These are phyloP conservation scores for Diachasma alloeum DNA, from an alignment of 1,140 invertebrate species.

Conservation along the genomic window DNA sequence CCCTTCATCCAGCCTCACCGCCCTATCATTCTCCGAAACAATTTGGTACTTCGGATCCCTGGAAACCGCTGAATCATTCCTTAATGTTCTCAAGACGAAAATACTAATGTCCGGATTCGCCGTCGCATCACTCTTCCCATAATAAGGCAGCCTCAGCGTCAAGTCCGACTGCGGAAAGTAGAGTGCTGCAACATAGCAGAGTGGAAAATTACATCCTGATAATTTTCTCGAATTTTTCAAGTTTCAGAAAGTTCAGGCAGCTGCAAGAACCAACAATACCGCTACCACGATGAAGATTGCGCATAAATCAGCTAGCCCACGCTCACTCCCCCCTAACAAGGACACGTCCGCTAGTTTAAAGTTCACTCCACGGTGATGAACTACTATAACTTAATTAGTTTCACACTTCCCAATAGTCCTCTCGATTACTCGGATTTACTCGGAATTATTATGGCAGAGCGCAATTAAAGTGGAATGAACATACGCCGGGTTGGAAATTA, in stretches of 20 bases:
- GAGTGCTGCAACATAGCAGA: conserved; percentile 42
- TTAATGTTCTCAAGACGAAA: conserved; percentile 48
- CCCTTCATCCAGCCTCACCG: conserved; percentile 25
- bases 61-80: conserved; percentile 44
- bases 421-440: too few species aligned
- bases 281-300: not conserved
- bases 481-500: too few species aligned
- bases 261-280: not conserved
- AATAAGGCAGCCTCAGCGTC: conserved; percentile 48
- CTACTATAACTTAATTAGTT: not conserved
- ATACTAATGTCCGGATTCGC: conserved; percentile 40
- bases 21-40: conserved; percentile 32
- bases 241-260: not conserved
- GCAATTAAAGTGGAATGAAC: too few species aligned
- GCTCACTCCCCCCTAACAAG: not conserved
- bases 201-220: not conserved
- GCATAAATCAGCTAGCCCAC: not conserved
- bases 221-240: not conserved
- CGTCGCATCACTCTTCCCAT: conserved; percentile 29
- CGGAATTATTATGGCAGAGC: too few species aligned
- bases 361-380: not conserved
- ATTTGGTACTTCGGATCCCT: conserved; percentile 45
- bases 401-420: not conserved
- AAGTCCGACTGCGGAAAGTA: conserved; percentile 61
- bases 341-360: not conserved